Evolutionary conservation across 1,140 invertebrate species (phyloP).

Genomic region (Varroa destructor): DNA sequence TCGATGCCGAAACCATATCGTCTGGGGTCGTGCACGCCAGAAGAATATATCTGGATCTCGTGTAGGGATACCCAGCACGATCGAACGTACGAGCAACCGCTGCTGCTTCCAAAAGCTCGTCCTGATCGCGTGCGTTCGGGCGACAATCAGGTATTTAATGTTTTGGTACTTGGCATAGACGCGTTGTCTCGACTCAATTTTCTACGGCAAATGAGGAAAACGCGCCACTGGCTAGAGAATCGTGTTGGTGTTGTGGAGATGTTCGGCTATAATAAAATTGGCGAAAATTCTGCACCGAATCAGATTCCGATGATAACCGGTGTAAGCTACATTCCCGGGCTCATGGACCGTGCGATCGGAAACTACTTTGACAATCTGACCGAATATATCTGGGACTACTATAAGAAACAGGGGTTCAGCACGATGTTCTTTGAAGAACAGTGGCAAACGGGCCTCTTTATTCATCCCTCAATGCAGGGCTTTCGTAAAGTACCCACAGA

Average conservation of each 20-base stretch:
- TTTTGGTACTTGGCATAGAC: conserved; percentile 47
- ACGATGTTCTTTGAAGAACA: conserved; percentile 21
- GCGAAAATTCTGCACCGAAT: conserved; percentile 44
- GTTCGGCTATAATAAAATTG: conserved; percentile 42
- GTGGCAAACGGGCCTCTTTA: conserved; percentile 10
- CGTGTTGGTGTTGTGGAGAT: conserved; percentile 38
- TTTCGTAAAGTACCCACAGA: conserved; percentile 15
- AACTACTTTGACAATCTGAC: conserved; percentile 17
- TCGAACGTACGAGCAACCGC: not conserved
- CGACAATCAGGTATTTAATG: conserved; percentile 32
- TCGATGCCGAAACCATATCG: not conserved
- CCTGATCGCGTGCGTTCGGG: not conserved
- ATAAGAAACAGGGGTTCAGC: not conserved
- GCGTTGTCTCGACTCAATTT: conserved; percentile 49
- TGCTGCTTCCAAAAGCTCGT: conserved; percentile 12
- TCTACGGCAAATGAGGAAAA: conserved; percentile 46
- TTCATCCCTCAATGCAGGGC: conserved; percentile 8
- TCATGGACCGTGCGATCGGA: conserved; percentile 16
- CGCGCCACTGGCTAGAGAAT: conserved; percentile 41
- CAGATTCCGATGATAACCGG: conserved; percentile 41
- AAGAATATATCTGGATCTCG: conserved; percentile 4
- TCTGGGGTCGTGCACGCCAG: not conserved
- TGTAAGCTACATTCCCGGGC: conserved; percentile 13
- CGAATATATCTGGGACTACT: conserved; percentile 6
- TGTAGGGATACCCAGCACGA: not conserved